A percentile compares a stretch with the other conserved stretches of the same genome.
phyloP scores from a whole-genome alignment of 2,797 vertebrate genomes.

The Petrocephalus sullivani region DNA sequence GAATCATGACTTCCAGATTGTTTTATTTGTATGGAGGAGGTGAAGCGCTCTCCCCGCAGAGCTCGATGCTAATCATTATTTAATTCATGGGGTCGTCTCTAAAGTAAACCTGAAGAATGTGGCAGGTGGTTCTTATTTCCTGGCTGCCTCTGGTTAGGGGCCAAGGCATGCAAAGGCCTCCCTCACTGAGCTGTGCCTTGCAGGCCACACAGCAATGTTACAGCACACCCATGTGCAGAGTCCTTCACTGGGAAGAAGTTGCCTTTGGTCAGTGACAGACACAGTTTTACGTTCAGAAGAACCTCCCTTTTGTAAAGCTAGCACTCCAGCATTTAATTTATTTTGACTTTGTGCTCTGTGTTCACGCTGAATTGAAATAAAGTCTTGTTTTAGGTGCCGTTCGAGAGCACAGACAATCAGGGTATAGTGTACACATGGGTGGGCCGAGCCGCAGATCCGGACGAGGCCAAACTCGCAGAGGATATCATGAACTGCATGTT shows the following conservation, averaged over 20 bases:
- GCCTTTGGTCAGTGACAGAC: not conserved
- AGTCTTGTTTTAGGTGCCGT: conserved; percentile 74
- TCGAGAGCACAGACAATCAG: conserved; percentile 97
- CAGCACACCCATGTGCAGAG: not conserved
- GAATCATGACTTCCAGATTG: not conserved
- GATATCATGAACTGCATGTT: conserved; percentile 98
- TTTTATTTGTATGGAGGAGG: not conserved
- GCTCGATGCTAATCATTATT: not conserved
- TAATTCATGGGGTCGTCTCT: conserved; percentile 6
- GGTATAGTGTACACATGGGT: conserved; percentile 98
- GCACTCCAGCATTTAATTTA: not conserved
- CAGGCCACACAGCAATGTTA: not conserved
- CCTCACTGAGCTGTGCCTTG: not conserved
- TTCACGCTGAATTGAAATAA: not conserved
- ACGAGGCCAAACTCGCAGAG: conserved; percentile 91
- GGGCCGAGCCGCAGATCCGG: conserved; percentile 87
- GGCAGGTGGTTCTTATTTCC: conserved; percentile 29
- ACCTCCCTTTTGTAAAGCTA: not conserved
- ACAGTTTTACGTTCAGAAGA: not conserved
- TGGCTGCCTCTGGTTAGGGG: conserved; percentile 15
- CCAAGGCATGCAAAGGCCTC: not conserved
- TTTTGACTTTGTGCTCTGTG: not conserved
- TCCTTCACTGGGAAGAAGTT: not conserved
- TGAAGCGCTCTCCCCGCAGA: not conserved
- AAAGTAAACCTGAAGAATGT: conserved; percentile 21